Evolutionary conservation across 2,797 vertebrate genomes (phyloP), one percentile per base, ranked within the genome.

Genomic region (Poecilia velifera): DNA sequence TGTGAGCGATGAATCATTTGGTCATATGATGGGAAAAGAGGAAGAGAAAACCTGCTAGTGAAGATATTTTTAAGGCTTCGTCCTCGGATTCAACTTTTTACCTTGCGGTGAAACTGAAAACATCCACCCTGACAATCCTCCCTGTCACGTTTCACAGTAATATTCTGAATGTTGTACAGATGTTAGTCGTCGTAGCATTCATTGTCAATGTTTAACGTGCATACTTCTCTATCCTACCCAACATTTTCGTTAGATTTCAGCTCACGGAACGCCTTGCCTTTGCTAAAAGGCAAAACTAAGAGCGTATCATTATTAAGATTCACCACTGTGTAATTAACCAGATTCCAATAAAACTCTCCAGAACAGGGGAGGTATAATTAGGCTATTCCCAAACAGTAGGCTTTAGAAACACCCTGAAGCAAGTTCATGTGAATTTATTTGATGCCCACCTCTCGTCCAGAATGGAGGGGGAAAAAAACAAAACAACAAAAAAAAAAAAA

Each of bases 341-440:
- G 87, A 91, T 88, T 93, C 91, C 92, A 85, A 91, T 73, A 82
- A 86, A 78, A 83, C 82, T 89, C 89, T 92, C 90, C 86, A 81
- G 87, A 85, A 89, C 90, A 86, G 89, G 84, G 39, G 87, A 90
- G 92, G 89, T 95, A 92, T 94, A 93, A 93, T 95, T 93, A 92
- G 91, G 83, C 88, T 90, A 90, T 95, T 94, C 93, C 93, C 85
- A 92, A 93, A 91, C 86, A 79, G 78, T 53, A 82, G 88, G 88
- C 91, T 92, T 91, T 91, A 84, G 89, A 93, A 94, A 93, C 91
- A 91, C 86, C 87, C 93, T 86, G 84, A 92, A 90, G 90, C 86
- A 92, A 93, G 93, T 94, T 94, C 92, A 94, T 95, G 93, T 94
- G 94, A 94, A 95, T 95, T 92, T 92, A 95, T 95, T 95, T 95